phyloP scores from a whole-genome alignment of 1,140 invertebrate genomes.

The Mesaphorura yosii region DNA sequence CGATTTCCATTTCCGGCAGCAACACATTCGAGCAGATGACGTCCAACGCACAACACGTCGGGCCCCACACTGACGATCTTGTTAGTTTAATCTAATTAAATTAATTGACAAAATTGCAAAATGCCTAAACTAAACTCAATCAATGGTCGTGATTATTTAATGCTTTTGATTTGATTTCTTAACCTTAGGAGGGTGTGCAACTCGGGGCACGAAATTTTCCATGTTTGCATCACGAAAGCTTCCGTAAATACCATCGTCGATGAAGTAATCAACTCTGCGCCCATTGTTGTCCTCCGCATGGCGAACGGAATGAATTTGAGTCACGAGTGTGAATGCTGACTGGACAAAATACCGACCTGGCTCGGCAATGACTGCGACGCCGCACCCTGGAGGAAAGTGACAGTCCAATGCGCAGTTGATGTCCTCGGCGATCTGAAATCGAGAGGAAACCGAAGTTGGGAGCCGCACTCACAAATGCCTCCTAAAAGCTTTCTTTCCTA shows the following conservation, averaged over 20 bases:
- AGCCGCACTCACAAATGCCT: not conserved
- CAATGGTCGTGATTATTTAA: too few relatives aligned
- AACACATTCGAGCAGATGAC: constrained; percentile 54
- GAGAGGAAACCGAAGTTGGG: constrained; percentile 32
- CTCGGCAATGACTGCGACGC: constrained; percentile 69
- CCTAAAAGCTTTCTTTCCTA: not conserved
- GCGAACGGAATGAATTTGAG: constrained; percentile 72
- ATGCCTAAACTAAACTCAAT: too few relatives aligned
- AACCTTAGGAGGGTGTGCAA: constrained; percentile 89
- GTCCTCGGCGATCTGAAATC: constrained; percentile 55
- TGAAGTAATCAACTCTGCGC: constrained; percentile 58
- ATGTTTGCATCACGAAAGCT: too few relatives aligned
- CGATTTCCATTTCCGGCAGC: constrained; percentile 62
- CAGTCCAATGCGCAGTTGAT: constrained; percentile 68
- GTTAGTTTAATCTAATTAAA: too few relatives aligned
- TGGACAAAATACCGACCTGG: constrained; percentile 69
- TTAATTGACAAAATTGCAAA: too few relatives aligned
- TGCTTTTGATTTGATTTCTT: constrained; percentile 54
- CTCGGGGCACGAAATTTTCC: too few relatives aligned
- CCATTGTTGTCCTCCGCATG: constrained; percentile 43
- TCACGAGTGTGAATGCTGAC: constrained; percentile 81
- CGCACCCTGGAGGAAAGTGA: constrained; percentile 59
- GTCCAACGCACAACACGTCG: constrained; percentile 88
- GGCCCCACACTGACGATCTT: constrained; percentile 73
- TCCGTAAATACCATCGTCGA: constrained; percentile 97